Percentiles rank a stretch among this genome's conserved stretches.
phyloP scores from a whole-genome alignment of 2,888 invertebrate species.

The Andrena fulva region DNA sequence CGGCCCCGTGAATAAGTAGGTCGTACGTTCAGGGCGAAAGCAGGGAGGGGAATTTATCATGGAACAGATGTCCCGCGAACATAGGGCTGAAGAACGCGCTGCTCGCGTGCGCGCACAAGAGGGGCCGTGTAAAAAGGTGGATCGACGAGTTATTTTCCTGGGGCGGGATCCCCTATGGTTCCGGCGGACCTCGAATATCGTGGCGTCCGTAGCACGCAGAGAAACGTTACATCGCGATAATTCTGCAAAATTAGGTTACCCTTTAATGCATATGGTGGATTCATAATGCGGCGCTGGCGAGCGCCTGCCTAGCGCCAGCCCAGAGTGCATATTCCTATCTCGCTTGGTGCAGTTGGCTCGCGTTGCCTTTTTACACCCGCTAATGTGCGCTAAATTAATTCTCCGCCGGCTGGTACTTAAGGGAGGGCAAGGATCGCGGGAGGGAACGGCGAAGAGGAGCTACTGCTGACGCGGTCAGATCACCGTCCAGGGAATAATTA shows the following conservation, averaged over 20 bases:
- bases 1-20: slow-evolving; percentile 19
- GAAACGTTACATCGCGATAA: slow-evolving; percentile 70
- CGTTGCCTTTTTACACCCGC: slow-evolving; percentile 45
- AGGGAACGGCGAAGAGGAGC: slow-evolving; percentile 26
- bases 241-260: slow-evolving; percentile 75
- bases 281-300: slow-evolving; percentile 58
- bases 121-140: slow-evolving; percentile 2
- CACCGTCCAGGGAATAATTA: slow-evolving; percentile 36
- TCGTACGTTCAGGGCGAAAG: slow-evolving; percentile 17
- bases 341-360: slow-evolving; percentile 37
- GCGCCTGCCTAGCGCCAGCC: slow-evolving; percentile 30
- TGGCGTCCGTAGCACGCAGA: slow-evolving; percentile 10
- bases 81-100: neutral
- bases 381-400: slow-evolving; percentile 63
- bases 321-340: slow-evolving; percentile 67
- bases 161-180: neutral
- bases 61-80: slow-evolving; percentile 21
- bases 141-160: slow-evolving; percentile 14
- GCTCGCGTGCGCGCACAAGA: neutral
- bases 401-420: slow-evolving; percentile 22
- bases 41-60: slow-evolving; percentile 28
- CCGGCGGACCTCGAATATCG: neutral
- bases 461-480: slow-evolving; percentile 14
- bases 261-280: slow-evolving; percentile 66
- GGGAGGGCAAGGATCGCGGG: slow-evolving; percentile 42